Base-by-base conservation (phyloP, 1,140 invertebrate genomes). In the Nasonia longicornis region DNA sequence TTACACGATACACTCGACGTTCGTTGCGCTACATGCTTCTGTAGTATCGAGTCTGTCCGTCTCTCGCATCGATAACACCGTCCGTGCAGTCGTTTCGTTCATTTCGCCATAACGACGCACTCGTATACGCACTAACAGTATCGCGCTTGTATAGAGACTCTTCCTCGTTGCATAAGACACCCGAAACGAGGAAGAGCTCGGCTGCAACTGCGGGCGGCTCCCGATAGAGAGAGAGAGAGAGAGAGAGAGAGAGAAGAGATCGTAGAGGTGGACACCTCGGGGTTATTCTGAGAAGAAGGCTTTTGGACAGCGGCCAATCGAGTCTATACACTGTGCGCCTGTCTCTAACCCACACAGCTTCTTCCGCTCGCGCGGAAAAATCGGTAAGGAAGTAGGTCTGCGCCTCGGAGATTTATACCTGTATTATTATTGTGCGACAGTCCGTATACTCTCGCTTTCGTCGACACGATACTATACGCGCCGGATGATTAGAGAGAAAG, bases 201-300 rank as follows among this genome's bases (percentile, higher is more conserved):
- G 85, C 82, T 82, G 83, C 87, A 86, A 90, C 90, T 91, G 84
- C 84, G 85, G 86, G 85, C 86, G 84, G 84, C 81, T 29, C 26
- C 83, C 84, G 69, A 16, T 70, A 16, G 22, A 26, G 22, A 69
- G 35, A 8, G 8, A 31, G 16, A 48, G 64, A 77, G 45, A 64
- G 45, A 64, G 52, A 12, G 22, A 64, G 80, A 86, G 26, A 26
- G 26, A 26, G 26, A 26, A 85, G 84, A 81, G 84, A 81, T 71
- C 72, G 83, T 71, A 71, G 85, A 85, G 86, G 85, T 87, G 88
- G 86, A 88, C 88, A 90, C 88, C 89, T 90, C 88, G 84, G 86
- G 88, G 89, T 90, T 91, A 91, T 91, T 91, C 90, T 90, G 83
- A 84, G 85, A 85, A 82, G 83, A 81, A 29, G 75, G 81, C 83